Evolutionary conservation across 2,113 vertebrate species (phyloP), one percentile per base, ranked within the genome.

Genomic region (Calypte anna): DNA sequence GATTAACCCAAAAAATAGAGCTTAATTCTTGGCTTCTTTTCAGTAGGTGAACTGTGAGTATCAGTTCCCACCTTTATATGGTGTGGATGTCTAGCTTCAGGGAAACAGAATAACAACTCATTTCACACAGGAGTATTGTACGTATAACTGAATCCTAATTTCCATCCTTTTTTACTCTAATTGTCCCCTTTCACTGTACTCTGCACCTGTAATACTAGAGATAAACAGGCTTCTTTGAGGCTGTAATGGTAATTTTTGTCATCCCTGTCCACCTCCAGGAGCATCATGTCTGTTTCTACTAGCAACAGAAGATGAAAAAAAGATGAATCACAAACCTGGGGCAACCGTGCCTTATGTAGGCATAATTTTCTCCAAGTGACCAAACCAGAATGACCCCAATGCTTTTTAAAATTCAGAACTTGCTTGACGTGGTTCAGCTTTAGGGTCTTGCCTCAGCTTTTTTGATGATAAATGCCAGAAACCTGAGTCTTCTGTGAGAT

Each of bases 201-300:
- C 4, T 82, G 76, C 67, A 90, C 54, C 61, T 89, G 77, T 82
- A 84, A 92, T 91, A 73, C 51, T 38, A 43, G 62, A 89, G 54
- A 92, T 87, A 95, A 94, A 92, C 89, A 73, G 50, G 14, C 11
- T 76, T 76, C 74, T 76, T 79, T 92, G 67, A 89, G 62, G 30
- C 81, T 89, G 44, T 84, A 89, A 87, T 76, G 74, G 43, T 66
- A 88, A 82, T 95, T 93, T 92, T 89, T 87, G 67, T 77, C 73
- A 84, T 64, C 36, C 38, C 21, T 90, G 73, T 84, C 86, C 83
- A 68, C 66, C 36, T 86, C 66, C 79, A 75, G 78, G 77, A 92
- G n/a, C n/a, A 92, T 84, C 70, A 23, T 36, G 16, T 50, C 66
- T 88, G 88, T 95, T 93, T 92, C 83, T 62, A 81, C 66, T 87